Base-by-base conservation (phyloP, 2,797 vertebrate species). In the Danio jaintianensis region DNA sequence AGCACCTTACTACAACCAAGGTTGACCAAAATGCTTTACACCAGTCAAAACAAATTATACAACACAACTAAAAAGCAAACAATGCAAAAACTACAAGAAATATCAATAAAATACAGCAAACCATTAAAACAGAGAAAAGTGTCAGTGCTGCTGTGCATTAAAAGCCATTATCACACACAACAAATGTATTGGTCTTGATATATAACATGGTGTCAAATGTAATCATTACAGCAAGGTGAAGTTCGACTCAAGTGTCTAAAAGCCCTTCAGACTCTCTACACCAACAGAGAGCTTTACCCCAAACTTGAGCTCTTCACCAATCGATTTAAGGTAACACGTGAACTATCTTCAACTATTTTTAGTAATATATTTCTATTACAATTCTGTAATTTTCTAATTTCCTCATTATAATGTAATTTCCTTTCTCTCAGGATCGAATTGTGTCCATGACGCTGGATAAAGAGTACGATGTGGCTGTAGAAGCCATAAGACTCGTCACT, bases 371-470 rank as follows among this genome's bases (percentile, higher is more conserved):
- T 7, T 18, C 8, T 16, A 36, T 29, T 12, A 2, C 15, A 16
- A 18, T 10, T 42, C n/a, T 29, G 29, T 29, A 1, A 29, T 29
- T 29, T 29, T 29, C 29, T 29, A 29, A 29, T 29, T 29, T 29
- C 29, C 29, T 29, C 10, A 6, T 66, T 5, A 45, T 13, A 13
- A 29, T 42, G 40, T 69, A 8, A 4, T 20, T 62, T 75, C 7
- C 22, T 16, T 9, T 81, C 58, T 86, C 83, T 80, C 87, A 99
- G 97, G 97, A 99, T 86, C 97, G 97, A 66, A 98, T 99, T 56
- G 98, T 99, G 82, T 99, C 97, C 47, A 99, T 99, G 98, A 99
- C 98, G 6, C 94, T 99, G 88, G 98, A 99, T 91, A 99, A 98
- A 89, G 98, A 99, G 88, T 99, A 99, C 0, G 98, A 99, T 15